Percentiles rank a stretch among this genome's conserved stretches.
Evolutionary conservation across 2,888 invertebrate genomes (phyloP).

Genomic region (Lasius platythorax): DNA sequence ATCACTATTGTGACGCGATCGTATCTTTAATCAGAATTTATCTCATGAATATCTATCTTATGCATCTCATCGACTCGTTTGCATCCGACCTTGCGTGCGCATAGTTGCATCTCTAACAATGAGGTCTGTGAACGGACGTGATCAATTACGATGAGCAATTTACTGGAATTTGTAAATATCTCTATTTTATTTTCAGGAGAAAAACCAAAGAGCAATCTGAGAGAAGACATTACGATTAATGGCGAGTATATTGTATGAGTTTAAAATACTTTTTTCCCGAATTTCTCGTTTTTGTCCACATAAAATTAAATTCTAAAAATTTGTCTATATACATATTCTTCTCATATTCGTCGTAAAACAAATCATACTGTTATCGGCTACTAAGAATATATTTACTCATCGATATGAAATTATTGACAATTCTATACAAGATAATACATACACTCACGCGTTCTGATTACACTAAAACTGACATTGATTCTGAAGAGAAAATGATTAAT

Average conservation of each 20-base stretch:
- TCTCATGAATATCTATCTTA: conserved; percentile 51
- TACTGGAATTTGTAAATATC: background rate
- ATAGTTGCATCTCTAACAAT: conserved; percentile 68
- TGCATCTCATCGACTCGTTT: conserved; percentile 58
- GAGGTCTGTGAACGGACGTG: conserved; percentile 55
- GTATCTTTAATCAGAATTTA: conserved; percentile 22
- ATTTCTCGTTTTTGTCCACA: background rate
- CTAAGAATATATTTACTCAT: conserved; percentile 24
- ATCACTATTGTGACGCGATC: background rate
- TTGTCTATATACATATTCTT: background rate
- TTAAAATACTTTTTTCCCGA: background rate
- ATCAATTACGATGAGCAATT: conserved; percentile 64
- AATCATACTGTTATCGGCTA: background rate
- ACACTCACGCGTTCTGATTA: background rate
- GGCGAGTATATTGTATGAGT: background rate
- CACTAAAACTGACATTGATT: background rate
- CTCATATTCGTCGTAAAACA: background rate
- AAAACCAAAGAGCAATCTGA: background rate
- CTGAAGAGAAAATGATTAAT: background rate
- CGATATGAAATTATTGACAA: conserved; percentile 31
- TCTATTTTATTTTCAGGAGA: background rate
- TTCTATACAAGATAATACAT: background rate
- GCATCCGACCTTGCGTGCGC: conserved; percentile 64
- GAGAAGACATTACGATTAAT: background rate
- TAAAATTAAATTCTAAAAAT: background rate